Evolutionary conservation across 2,888 invertebrate species (phyloP), one percentile per base, ranked within the genome.

Genomic region (Byasa hedistus): DNA sequence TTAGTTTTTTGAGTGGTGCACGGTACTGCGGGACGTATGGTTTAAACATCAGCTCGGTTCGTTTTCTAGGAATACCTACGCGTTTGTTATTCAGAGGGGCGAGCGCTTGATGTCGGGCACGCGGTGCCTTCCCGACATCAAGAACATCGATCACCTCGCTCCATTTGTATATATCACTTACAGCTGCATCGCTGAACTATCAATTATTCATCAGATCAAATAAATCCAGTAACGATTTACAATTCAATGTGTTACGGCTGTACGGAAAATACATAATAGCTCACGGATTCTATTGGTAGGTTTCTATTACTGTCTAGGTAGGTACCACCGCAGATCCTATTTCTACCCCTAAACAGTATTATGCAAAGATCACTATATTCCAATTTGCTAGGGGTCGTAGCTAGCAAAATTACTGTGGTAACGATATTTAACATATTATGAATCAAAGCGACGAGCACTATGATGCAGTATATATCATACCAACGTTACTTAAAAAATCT

Each of bases 161-260:
- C 17, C 24, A 27, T 65, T 56, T 60, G 60, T 65, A 65, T 65
- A 65, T 55, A 60, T 39, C 58, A 54, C n/a, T 54, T 60, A n/a
- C n/a, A n/a, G n/a, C n/a, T n/a, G n/a, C n/a, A n/a, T 56, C 4
- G 48, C 48, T 24, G 32, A 55, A 65, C 27, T 44, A 55, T 62
- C 44, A 8, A 48, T 65, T 56, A 60, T 60, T 65, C 55, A 60
- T 39, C 3, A 39, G 54, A 64, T 58, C 57, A 58, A 27, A 51
- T 23, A 22, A 51, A 59, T 10, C 39, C 22, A 15, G 24, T 55
- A 61, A 64, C 36, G 27, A 19, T 54, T 54, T 36, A 23, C 52
- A 58, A 51, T 44, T 59, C 44, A 48, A 48, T n/a, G 32, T 32
- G 10, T 32, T 32, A 32, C 32, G 10, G 8, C 32, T 10, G 10